A percentile compares a stretch with the other conserved stretches of the same genome.
These are phyloP conservation scores for Dendrocincla fuliginosa DNA, from an alignment of 2,797 vertebrate genomes.

Conservation along the genomic window DNA sequence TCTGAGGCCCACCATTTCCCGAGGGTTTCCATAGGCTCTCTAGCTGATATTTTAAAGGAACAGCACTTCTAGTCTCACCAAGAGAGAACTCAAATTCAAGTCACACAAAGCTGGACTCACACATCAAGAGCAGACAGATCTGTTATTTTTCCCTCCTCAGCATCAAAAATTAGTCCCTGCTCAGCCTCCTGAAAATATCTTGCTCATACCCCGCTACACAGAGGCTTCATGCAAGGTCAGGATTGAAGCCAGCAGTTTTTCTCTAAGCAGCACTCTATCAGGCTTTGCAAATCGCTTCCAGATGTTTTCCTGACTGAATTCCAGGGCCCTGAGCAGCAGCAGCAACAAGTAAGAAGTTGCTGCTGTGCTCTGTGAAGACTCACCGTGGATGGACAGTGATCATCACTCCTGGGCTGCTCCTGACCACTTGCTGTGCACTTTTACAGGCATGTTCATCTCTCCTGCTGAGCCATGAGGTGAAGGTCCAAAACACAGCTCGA, in stretches of 20 bases:
- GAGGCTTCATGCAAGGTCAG: background rate
- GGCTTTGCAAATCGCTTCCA: background rate
- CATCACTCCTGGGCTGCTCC: background rate
- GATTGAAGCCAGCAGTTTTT: background rate
- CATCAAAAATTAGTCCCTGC: background rate
- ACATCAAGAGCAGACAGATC: background rate
- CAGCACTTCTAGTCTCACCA: background rate
- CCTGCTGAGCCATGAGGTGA: background rate
- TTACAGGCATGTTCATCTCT: accelerated
- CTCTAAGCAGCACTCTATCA: background rate
- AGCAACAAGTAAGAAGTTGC: background rate
- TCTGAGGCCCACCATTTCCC: background rate
- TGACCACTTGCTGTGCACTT: accelerated
- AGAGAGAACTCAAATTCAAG: background rate
- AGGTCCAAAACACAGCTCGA: background rate
- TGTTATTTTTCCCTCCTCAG: background rate
- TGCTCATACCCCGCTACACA: accelerated
- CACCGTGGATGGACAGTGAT: accelerated
- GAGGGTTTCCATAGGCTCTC: accelerated
- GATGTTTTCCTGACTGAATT: background rate
- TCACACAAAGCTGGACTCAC: background rate
- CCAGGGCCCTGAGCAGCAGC: background rate
- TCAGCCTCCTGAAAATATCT: background rate
- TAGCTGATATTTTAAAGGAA: background rate
- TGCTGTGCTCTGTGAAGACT: background rate